Base-by-base conservation (phyloP, 2,113 vertebrate genomes). In the Protobothrops flavoviridis region DNA sequence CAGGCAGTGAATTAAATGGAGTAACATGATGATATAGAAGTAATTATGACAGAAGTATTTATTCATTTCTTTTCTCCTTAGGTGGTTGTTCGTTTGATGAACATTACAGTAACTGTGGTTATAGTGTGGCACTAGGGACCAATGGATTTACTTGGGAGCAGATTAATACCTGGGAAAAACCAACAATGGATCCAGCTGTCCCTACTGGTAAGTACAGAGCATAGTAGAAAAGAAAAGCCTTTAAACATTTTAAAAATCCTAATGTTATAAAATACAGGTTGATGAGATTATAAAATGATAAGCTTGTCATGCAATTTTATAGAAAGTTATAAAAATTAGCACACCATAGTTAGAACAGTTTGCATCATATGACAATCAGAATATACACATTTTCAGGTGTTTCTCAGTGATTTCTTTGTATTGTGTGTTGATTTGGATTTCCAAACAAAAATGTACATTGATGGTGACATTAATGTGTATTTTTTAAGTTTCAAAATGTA, bases 131-230 rank as follows among this genome's bases (percentile, higher is more conserved):
- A 91, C 98, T 99, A 93, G 99, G 99, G 96, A 99, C 99, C 96
- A 99, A 98, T 97, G 99, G 99, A 94, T 99, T 99, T 97, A 98
- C 99, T 89, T 99, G 99, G 99, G 99, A 99, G 96, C 99, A 99
- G 97, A 98, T 99, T 95, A 99, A 99, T 97, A 99, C 99, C 23
- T 99, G 99, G 99, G 99, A 99, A 92, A 99, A 98, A 87, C 99
- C 99, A 55, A 98, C 98, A 57, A 97, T 99, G 97, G 99, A 99
- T 91, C 98, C 98, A 1, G 98, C 98, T 10, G 98, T 99, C 92
- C 99, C 99, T 57, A 99, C 99, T 92, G 99, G 99, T 99, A 98
- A 11, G 97, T 94, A 1, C 59, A 50, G 64, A 81, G 48, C 33
- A 64, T 92, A 23, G 13, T 53, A 0, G 48, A 23, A 0, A 2